These are phyloP conservation scores for Scaptodrosophila latifasciaeformis DNA, from an alignment of 2,888 invertebrate genomes.

Conservation along the genomic window DNA sequence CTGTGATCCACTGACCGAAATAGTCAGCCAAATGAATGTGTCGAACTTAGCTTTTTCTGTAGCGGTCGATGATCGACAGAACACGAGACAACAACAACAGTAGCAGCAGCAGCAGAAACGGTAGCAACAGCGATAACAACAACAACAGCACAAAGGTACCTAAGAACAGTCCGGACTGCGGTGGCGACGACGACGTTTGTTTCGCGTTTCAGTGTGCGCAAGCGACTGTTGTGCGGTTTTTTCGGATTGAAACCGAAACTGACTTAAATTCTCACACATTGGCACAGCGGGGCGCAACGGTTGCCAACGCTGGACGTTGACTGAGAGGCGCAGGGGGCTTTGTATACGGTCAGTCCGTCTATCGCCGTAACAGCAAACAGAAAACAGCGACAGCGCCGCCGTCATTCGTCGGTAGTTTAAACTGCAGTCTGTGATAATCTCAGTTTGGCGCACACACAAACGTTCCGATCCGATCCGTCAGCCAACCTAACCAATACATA, in stretches of 20 bases:
- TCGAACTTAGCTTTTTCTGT: conserved; percentile 17
- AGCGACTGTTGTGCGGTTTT: conserved; percentile 53
- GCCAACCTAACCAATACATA: not conserved
- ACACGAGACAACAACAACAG: conserved; percentile 9
- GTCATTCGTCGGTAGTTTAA: conserved; percentile 14
- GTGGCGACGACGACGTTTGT: conserved; percentile 34
- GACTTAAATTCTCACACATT: conserved; percentile 49
- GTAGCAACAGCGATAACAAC: conserved; percentile 19
- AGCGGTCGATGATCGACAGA: conserved; percentile 40
- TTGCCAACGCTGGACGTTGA: not conserved
- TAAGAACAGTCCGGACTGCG: not conserved
- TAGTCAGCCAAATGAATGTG: too few relatives aligned
- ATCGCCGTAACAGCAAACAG: too few relatives aligned
- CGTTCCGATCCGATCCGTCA: not conserved
- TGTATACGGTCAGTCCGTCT: not conserved
- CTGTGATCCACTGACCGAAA: too few relatives aligned
- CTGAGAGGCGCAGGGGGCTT: not conserved
- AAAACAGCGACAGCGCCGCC: not conserved
- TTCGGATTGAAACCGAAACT: conserved; percentile 36
- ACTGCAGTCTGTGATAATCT: conserved; percentile 23
- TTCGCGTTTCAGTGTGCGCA: conserved; percentile 60
- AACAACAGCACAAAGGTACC: not conserved
- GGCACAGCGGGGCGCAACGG: conserved; percentile 3
- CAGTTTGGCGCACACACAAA: not conserved
- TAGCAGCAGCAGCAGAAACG: conserved; percentile 37